Base-by-base conservation (phyloP, 2,888 invertebrate species). In the Mesochorus sp. region DNA sequence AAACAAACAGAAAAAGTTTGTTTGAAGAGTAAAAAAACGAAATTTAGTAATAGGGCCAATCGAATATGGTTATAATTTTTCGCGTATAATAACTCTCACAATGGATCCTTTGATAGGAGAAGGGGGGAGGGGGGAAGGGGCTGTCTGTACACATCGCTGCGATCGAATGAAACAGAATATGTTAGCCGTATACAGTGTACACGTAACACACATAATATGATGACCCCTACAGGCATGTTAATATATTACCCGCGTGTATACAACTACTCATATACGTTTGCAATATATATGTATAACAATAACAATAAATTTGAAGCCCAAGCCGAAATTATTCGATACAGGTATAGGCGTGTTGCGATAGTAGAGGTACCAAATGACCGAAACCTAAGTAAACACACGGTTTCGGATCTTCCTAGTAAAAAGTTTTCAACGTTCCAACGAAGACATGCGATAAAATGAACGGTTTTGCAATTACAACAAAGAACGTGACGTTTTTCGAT, bases 371-470 rank as follows among this genome's bases (percentile, higher is more conserved):
- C 42, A 44, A 68, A 55, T 67, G 62, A 70, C 57, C 66, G 44
- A 59, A 19, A 76, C 82, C 82, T 82, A 82, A 82, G 81, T 61
- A 82, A 82, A 82, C 81, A n/a, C n/a, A n/a, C n/a, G n/a, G n/a
- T n/a, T n/a, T n/a, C n/a, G n/a, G n/a, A n/a, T n/a, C n/a, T n/a
- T n/a, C n/a, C n/a, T n/a, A n/a, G n/a, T n/a, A n/a, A n/a, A n/a
- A n/a, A n/a, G n/a, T n/a, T n/a, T n/a, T n/a, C n/a, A n/a, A n/a
- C n/a, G n/a, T n/a, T n/a, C n/a, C n/a, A n/a, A n/a, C n/a, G n/a
- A n/a, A n/a, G n/a, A n/a, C n/a, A n/a, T n/a, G n/a, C n/a, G n/a
- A n/a, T n/a, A n/a, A n/a, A n/a, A n/a, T n/a, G n/a, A n/a, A n/a
- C n/a, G n/a, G n/a, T n/a, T n/a, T n/a, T n/a, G n/a, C n/a, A n/a